Evolutionary conservation across 2,113 vertebrate genomes (phyloP), one percentile per base, ranked within the genome.

Genomic region (Sula dactylatra): DNA sequence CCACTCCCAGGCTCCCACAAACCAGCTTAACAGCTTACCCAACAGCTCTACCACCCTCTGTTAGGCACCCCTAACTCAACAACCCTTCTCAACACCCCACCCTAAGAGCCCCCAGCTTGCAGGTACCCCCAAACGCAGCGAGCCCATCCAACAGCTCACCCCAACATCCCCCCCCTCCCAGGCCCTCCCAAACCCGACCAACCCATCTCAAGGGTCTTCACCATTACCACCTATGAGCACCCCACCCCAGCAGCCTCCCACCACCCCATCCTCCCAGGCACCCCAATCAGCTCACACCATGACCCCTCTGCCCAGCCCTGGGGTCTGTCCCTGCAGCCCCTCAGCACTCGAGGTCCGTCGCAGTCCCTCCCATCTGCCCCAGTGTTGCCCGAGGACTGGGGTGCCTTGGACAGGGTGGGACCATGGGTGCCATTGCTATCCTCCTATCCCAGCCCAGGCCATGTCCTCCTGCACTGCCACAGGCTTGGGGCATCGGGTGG

Each of bases 161-260:
- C 20, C 29, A 56, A 19, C 4, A 49, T 22, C 6, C 7, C 24
- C 24, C 5, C 10, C 17, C 3, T 44, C 62, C 26, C n/a, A 49
- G 25, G 5, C 5, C 9, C 15, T 16, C 25, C 16, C 12, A 25
- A 1, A 3, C 20, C 13, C 16, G 74, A n/a, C 6, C 32, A 77
- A 50, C 6, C 11, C 34, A 47, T n/a, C 34, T 58, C 32, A 67
- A 78, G 31, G 80, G 11, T 36, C 21, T 74, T 82, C 42, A 79
- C 34, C 13, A 61, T 8, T 15, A 25, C 24, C 4, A 36, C 9
- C n/a, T 42, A 38, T 13, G 20, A 50, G 20, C 26, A 70, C 7
- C 20, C 11, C 24, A 47, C 10, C 7, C 42, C 0, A 0, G 10
- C 50, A 90, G 22, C 26, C 7, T 5, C 34, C 22, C 4, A 2